These are phyloP conservation scores for Astropecten irregularis DNA, from an alignment of 53 echinoderm and acorn worm genomes.

Conservation along the genomic window DNA sequence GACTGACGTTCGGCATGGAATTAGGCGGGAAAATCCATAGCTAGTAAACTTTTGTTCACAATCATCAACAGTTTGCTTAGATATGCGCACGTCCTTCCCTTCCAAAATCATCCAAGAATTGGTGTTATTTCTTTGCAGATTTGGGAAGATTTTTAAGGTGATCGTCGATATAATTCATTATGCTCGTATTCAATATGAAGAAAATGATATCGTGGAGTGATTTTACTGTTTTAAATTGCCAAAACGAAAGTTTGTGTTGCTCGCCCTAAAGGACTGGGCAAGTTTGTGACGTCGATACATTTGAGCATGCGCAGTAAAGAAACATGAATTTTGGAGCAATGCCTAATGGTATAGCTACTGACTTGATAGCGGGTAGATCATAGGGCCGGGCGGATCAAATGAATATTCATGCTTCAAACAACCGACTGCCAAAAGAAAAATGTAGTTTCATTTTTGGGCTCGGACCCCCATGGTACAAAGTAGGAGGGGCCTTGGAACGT, in stretches of 20 bases:
- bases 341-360: background rate
- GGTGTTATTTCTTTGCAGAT: too few species aligned
- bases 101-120: too few species aligned
- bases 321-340: background rate
- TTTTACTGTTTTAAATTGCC: too few species aligned
- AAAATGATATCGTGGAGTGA: too few species aligned
- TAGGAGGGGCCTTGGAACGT: slow-evolving; percentile 42
- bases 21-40: background rate
- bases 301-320: slow-evolving; percentile 3
- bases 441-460: slow-evolving; percentile 45
- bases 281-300: background rate
- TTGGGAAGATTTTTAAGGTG: too few species aligned
- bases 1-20: background rate
- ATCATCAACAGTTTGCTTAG: too few species aligned
- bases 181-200: too few species aligned
- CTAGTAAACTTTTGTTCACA: too few species aligned
- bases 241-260: too few species aligned
- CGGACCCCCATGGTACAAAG: slow-evolving; percentile 14
- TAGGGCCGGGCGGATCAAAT: slow-evolving; percentile 3
- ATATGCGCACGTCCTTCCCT: too few species aligned
- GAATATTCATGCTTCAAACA: slow-evolving; percentile 35
- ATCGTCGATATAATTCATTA: too few species aligned
- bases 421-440: slow-evolving; percentile 7
- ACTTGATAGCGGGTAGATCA: background rate
- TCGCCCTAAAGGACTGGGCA: too few species aligned